Conservation (phyloP, 2,797 vertebrate species). For the Gephyroberyx darwinii region DNA sequence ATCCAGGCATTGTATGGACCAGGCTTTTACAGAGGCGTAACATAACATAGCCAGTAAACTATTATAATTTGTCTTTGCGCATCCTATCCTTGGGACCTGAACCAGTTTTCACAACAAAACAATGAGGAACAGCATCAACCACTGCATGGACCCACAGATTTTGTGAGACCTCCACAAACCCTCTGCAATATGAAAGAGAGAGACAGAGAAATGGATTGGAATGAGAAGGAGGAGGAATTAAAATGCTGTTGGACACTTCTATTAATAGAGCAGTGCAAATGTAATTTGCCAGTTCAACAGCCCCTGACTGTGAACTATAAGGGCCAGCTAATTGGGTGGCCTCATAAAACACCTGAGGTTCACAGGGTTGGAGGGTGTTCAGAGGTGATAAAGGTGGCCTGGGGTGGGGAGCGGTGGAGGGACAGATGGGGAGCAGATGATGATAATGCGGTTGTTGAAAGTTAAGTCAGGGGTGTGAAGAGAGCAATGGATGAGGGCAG, state of each 20-base stretch:
- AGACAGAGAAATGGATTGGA: conserved; percentile 22
- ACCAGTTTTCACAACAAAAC: conserved; percentile 16
- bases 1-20: too few relatives aligned
- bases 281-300: conserved; percentile 82
- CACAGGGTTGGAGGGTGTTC: conserved; percentile 52
- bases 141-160: conserved; percentile 2
- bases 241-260: conserved; percentile 73
- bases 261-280: conserved; percentile 75
- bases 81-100: too few relatives aligned
- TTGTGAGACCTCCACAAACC: background rate
- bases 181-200: conserved; percentile 4
- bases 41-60: background rate
- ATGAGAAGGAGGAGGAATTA: conserved; percentile 49
- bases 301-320: conserved; percentile 68
- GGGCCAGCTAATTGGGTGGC: conserved; percentile 73
- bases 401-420: conserved; percentile 14
- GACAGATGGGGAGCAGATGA: conserved; percentile 17
- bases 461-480: conserved; percentile 40
- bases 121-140: background rate
- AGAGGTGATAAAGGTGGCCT: conserved; percentile 40
- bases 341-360: conserved; percentile 68
- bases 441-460: conserved; percentile 42
- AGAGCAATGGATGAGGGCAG: conserved; percentile 36
- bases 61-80: conserved; percentile 26
- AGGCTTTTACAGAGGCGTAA: background rate